Conservation (phyloP, 2,797 vertebrate species). For the Anisognathus igniventris region DNA sequence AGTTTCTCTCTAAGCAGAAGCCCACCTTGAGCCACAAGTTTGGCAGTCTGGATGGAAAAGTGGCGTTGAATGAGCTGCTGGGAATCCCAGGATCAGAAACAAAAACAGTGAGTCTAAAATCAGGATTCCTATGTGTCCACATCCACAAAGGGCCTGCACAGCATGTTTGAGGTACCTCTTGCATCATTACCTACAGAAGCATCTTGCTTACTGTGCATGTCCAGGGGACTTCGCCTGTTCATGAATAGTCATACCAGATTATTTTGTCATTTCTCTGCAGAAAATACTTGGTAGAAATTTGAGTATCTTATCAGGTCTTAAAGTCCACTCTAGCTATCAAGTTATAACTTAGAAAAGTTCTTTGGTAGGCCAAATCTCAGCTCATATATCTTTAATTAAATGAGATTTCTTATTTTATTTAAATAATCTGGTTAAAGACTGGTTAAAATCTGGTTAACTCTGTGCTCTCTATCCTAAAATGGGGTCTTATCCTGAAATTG, state of each 20-base stretch:
- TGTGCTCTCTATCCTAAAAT: background rate
- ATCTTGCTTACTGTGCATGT: background rate
- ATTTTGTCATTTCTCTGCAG: background rate
- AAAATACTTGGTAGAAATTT: background rate
- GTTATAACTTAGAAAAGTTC: background rate
- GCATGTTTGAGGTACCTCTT: background rate
- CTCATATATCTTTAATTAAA: background rate
- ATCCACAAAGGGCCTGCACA: background rate
- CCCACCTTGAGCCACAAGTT: background rate
- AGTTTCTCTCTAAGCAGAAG: background rate
- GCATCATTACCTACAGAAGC: background rate
- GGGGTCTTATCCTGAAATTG: background rate
- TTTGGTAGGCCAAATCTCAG: background rate
- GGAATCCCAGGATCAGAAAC: background rate
- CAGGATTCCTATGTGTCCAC: fast-evolving
- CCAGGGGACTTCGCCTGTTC: background rate
- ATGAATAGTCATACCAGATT: fast-evolving
- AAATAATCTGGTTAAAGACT: background rate
- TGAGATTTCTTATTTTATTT: background rate
- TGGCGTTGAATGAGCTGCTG: background rate
- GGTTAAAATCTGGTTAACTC: background rate
- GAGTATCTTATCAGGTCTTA: background rate
- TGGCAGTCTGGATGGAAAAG: background rate
- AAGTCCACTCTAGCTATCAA: background rate
- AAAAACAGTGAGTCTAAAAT: background rate